Evolutionary conservation across 2,113 vertebrate genomes (phyloP).

Genomic region (Hyperoodon ampullatus): DNA sequence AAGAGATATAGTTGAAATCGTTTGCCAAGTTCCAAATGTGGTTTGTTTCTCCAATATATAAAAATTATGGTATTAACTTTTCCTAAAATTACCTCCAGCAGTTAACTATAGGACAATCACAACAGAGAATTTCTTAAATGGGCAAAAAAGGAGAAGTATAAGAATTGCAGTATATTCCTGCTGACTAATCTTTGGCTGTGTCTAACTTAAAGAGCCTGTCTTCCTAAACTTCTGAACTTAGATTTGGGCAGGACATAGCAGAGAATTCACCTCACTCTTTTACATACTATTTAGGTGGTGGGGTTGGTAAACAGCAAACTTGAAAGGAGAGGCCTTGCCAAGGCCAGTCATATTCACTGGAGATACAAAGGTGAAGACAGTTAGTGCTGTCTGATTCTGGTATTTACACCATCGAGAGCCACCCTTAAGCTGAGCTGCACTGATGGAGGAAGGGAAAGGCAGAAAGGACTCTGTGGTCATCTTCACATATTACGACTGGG

Average conservation of each 20-base stretch:
- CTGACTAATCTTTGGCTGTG: background rate
- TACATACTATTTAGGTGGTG: background rate
- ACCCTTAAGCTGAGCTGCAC: background rate
- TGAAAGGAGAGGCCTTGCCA: background rate
- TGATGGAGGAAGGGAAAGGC: background rate
- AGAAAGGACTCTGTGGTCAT: background rate
- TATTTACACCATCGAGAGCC: fast-evolving
- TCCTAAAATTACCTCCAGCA: slow-evolving; percentile 28
- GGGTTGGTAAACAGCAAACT: background rate
- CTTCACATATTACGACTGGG: background rate
- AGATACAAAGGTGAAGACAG: background rate
- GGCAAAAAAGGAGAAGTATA: background rate
- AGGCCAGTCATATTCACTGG: background rate
- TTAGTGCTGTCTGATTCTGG: background rate
- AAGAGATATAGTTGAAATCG: slow-evolving; percentile 21
- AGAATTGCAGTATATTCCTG: background rate
- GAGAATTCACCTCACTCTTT: background rate
- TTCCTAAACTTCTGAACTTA: background rate
- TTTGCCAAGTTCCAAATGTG: slow-evolving; percentile 35
- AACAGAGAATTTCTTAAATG: background rate
- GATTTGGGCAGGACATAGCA: background rate
- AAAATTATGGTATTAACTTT: slow-evolving; percentile 26
- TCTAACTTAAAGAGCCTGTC: background rate
- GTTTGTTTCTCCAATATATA: background rate
- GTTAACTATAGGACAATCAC: background rate